A percentile compares a stretch with the other conserved stretches of the same genome.
These are phyloP conservation scores for Heliconius himera DNA, from an alignment of 1,140 invertebrate species.

Conservation along the genomic window DNA sequence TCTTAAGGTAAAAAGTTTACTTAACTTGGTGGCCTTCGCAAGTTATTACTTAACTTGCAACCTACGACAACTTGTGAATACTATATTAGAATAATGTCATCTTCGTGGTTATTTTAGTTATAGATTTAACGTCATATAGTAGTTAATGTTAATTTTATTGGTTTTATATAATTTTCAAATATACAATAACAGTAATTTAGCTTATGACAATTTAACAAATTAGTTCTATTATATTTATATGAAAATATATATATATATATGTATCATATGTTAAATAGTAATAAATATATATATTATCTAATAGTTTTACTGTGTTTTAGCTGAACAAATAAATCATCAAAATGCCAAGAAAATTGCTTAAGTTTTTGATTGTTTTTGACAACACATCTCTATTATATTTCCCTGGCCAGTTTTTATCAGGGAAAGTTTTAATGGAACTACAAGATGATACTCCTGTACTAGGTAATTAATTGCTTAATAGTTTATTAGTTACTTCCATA, in stretches of 20 bases:
- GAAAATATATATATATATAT: neutral
- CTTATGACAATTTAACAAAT: no score
- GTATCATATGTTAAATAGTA: neutral
- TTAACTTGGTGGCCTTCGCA: constrained; percentile 55
- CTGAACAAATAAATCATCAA: constrained; percentile 44
- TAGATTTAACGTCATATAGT: neutral
- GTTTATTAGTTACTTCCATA: neutral
- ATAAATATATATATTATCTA: neutral
- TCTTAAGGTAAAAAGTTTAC: constrained; percentile 13
- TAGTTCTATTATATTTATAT: neutral
- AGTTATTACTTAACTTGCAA: constrained; percentile 63
- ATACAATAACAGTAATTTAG: no score
- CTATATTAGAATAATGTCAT: constrained; percentile 57
- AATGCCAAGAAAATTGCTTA: constrained; percentile 94
- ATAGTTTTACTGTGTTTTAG: neutral
- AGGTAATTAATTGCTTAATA: constrained; percentile 76
- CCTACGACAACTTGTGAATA: constrained; percentile 51
- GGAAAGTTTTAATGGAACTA: constrained; percentile 94
- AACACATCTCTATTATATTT: constrained; percentile 96
- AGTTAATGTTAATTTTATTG: neutral
- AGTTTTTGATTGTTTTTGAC: constrained; percentile 96
- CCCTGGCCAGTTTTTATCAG: constrained; percentile 94
- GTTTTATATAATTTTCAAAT: no score
- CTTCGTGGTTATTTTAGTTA: constrained; percentile 57
- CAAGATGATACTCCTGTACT: constrained; percentile 95